Percentiles rank a stretch among this genome's conserved stretches.
Evolutionary conservation across 2,113 vertebrate species (phyloP).

Genomic region (human (Homo sapiens)): DNA sequence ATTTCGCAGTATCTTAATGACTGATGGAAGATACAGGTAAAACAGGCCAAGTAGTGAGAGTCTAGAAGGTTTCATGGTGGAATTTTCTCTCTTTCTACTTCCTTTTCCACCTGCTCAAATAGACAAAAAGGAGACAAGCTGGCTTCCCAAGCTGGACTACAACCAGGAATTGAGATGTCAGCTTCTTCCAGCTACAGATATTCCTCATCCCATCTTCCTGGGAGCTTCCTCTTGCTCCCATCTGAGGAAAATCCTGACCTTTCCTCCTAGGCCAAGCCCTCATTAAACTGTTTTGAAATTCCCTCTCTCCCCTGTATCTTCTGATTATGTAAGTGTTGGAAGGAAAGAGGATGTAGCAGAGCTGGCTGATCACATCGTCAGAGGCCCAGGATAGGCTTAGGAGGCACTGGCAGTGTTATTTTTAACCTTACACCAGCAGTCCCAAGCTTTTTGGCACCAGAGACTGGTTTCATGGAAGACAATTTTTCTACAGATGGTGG

Average conservation of each 20-base stretch:
- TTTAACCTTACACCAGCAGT: not conserved
- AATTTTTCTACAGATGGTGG: too few species aligned
- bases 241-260: not conserved
- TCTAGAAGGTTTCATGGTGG: not conserved
- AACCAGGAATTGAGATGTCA: not conserved
- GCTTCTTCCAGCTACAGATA: accelerated
- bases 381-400: not conserved
- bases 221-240: not conserved
- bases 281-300: not conserved
- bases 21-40: not conserved
- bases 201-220: not conserved
- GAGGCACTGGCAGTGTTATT: not conserved
- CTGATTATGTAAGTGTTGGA: not conserved
- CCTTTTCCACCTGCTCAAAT: not conserved
- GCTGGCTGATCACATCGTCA: not conserved
- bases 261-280: too few species aligned
- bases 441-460: too few species aligned
- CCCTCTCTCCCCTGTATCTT: not conserved
- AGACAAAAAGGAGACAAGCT: not conserved
- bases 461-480: too few species aligned
- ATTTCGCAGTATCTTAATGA: not conserved
- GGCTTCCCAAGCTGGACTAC: not conserved
- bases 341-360: accelerated
- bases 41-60: not conserved
- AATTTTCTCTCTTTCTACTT: not conserved